Evolutionary conservation across 2,797 vertebrate genomes (phyloP), one percentile per base, ranked within the genome.

Genomic region (Hyperoplus lanceolatus): DNA sequence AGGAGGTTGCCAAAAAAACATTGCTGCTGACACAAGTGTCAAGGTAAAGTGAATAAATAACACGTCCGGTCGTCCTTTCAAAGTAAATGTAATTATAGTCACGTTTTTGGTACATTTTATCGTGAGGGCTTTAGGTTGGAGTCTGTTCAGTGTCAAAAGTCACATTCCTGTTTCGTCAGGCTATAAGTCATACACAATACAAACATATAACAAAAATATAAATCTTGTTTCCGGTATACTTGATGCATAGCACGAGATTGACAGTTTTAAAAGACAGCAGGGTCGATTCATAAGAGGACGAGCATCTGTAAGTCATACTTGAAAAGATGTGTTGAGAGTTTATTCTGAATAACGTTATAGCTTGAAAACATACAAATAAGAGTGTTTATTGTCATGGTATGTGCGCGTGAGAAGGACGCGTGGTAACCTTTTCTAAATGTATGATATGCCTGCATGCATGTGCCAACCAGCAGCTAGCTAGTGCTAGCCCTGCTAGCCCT

Each of bases 401-500:
- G 12, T 12, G 1, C 5, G 45, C 9, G 21, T 49, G 36, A 9
- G 42, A 36, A 54, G 9, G 36, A 48, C 15, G n/a, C n/a, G 13
- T 42, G 45, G 3, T 50, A 42, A 4, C 14, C 4, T 51, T 61
- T n/a, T 29, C 5, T 15, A 43, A 43, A 56, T 55, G 60, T 72
- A 29, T 49, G 64, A 67, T 29, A 29, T 29, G 29, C 45, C 46
- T 5, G 59, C 41, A 21, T 53, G 69, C 69, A 67, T 82, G 67
- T 75, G 62, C 72, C 48, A 74, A 8, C 49, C 46, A 21, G 73
- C 62, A 55, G 70, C 71, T 77, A 80, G 83, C 84, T 79, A 64
- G 51, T 16, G 80, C n/a, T 88, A 88, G 84, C 88, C 43, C 67
- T 43, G 50, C 57, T 59, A 72, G 70, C 79, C 58, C 16, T 10